Base-by-base conservation (phyloP, 2,113 vertebrate species). In the Xiphophorus couchianus region DNA sequence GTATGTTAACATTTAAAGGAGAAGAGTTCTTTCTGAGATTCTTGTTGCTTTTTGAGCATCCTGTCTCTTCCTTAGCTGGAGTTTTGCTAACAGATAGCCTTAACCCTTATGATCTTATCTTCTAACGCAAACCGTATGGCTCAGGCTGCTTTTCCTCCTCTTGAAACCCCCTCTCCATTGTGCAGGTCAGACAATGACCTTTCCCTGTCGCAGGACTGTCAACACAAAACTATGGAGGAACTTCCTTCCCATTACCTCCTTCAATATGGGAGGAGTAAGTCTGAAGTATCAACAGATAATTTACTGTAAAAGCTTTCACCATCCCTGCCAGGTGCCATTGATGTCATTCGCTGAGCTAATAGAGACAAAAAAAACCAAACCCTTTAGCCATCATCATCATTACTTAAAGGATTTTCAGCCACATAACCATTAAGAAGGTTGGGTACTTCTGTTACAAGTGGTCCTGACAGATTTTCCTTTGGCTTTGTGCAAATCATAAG, bases 121-220 rank as follows among this genome's bases (percentile, higher is more conserved):
- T 66, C 54, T 58, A 74, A 72, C 69, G 22, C 54, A 81, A 66
- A 74, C 62, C 65, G 17, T 25, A 69, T 64, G 61, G 64, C 66
- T 62, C 66, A 33, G 31, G 14, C 66, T 65, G 17, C 28, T 71
- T 83, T 85, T 64, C 84, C 90, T 90, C 93, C 90, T 90, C 93
- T 88, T 94, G 3, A 96, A 95, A 97, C 92, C 92, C 92, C 92
- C 85, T 88, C 80, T 87, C 95, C 95, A 95, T 97, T 98, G 96
- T 98, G 83, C 92, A 89, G 74, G 74, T 89, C 91, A 93, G 93
- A 97, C 96, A 97, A 96, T 96, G 94, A 93, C 93, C 92, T 91
- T 92, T 85, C 14, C 89, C 93, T 93, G 93, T 94, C 90, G 90
- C 92, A 94, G 93, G 83, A 90, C 82, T 22, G 92, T 91, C 94